Percentiles rank a stretch among this genome's conserved stretches.
Evolutionary conservation across 2,113 vertebrate species (phyloP).

Genomic region (Cyprinodon tularosa): DNA sequence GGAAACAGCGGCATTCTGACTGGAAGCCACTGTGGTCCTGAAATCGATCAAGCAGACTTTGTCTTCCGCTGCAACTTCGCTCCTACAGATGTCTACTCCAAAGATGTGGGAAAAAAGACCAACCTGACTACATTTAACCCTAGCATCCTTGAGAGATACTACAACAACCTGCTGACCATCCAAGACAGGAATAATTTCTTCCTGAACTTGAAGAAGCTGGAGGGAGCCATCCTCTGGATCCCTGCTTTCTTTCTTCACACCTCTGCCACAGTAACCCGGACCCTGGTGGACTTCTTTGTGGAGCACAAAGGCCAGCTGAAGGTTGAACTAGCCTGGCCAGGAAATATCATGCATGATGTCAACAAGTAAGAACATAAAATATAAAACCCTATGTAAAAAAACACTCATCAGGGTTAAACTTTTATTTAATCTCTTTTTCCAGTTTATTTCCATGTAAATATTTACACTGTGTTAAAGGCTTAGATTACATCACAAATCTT

Average conservation of each 20-base stretch:
- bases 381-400: neutral
- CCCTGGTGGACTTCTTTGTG: conserved; percentile 97
- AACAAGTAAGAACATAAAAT: conserved; percentile 86
- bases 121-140: conserved; percentile 99
- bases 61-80: conserved; percentile 99
- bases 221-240: conserved; percentile 96
- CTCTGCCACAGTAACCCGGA: conserved; percentile 94
- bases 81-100: conserved; percentile 92
- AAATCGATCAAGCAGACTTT: conserved; percentile 94
- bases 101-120: conserved; percentile 94
- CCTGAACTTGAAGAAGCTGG: conserved; percentile 94
- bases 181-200: conserved; percentile 99
- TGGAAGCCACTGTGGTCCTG: conserved; percentile 90
- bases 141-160: conserved; percentile 97
- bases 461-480: neutral
- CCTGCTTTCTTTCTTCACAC: conserved; percentile 98
- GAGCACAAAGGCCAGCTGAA: conserved; percentile 95
- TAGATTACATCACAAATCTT: no score
- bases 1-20: conserved; percentile 97
- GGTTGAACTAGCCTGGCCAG: conserved; percentile 95
- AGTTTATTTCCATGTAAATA: neutral
- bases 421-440: neutral
- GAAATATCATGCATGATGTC: conserved; percentile 97
- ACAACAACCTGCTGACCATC: conserved; percentile 97
- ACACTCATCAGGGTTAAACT: neutral